A percentile compares a stretch with the other conserved stretches of the same genome.
Conservation (phyloP, 2,113 vertebrate genomes). For the Charadrius vociferus region DNA sequence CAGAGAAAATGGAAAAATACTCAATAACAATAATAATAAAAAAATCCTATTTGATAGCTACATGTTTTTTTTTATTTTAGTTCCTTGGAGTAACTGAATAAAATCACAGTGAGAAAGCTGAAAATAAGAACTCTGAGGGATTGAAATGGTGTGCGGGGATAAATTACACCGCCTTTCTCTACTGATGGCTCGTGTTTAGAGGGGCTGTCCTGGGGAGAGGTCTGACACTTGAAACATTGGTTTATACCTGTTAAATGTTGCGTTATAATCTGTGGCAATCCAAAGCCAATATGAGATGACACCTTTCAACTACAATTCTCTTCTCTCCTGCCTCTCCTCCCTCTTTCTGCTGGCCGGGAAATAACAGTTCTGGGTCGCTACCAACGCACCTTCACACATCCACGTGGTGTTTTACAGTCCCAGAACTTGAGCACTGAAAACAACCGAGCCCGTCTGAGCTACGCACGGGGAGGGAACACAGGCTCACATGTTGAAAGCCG, state of each 20-base stretch:
- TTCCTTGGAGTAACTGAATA: not conserved
- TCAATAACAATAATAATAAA: too few species aligned
- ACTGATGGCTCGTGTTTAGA: not conserved
- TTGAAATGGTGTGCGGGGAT: not conserved
- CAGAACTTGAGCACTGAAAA: not conserved
- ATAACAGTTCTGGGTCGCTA: not conserved
- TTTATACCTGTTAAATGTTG: not conserved
- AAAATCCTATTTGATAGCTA: not conserved
- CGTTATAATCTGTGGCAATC: not conserved
- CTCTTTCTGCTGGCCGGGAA: not conserved
- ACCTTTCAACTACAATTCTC: not conserved
- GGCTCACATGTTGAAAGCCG: not conserved
- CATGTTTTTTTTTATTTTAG: not conserved
- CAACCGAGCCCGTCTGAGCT: not conserved
- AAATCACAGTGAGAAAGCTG: not conserved
- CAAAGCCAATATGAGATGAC: not conserved
- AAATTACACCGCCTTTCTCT: not conserved
- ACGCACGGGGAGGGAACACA: rapidly evolving
- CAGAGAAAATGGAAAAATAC: not conserved
- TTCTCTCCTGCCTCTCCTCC: not conserved
- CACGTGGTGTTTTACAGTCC: not conserved
- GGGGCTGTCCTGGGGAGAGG: not conserved
- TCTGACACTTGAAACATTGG: not conserved
- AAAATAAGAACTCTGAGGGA: not conserved
- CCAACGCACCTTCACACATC: not conserved